Evolutionary conservation across 2,888 invertebrate genomes (phyloP), one percentile per base, ranked within the genome.

Genomic region (Phengaris alcon): DNA sequence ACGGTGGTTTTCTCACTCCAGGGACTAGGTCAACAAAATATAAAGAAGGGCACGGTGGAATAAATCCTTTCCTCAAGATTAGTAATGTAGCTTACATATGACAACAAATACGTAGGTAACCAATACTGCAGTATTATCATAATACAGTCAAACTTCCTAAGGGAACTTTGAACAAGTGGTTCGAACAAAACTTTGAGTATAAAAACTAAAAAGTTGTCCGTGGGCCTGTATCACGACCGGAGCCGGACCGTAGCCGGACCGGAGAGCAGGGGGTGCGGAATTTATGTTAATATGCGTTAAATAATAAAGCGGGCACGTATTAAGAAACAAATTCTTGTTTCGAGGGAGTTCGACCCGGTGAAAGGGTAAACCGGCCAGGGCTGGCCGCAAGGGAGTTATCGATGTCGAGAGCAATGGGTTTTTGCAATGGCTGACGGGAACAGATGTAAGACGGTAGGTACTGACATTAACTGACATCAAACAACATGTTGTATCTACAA

Each of bases 281-380:
- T 84, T 82, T 86, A 84, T 84, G 84, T 82, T 85, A 84, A 86
- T 85, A 86, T 84, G 84, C 82, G 82, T 82, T 87, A 88, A 88
- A 87, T 87, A 87, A 87, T 87, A 87, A 83, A 87, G 83, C 82
- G 83, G 84, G 82, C 81, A 80, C 79, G 86, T 85, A 86, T 85
- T 87, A 85, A 86, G 87, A 87, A 82, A 87, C 87, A 86, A 87
- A 87, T 87, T 87, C 84, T 83, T 83, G 83, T 83, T 82, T 79
- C 80, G 77, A 75, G 77, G 80, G 80, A 74, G 74, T 64, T 74
- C 22, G 35, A 64, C 12, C 48, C 59, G 64, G 64, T 59, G 46
- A 35, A 74, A 64, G 74, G 74, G 64, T 74, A 74, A 59, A 74
- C 74, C 35, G 12, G 74, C 59, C 48, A 74, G 64, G 59, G 59